Percentiles rank a stretch among this genome's conserved stretches.
Evolutionary conservation across 1,140 invertebrate species (phyloP).

Genomic region (Babylonia areolata): DNA sequence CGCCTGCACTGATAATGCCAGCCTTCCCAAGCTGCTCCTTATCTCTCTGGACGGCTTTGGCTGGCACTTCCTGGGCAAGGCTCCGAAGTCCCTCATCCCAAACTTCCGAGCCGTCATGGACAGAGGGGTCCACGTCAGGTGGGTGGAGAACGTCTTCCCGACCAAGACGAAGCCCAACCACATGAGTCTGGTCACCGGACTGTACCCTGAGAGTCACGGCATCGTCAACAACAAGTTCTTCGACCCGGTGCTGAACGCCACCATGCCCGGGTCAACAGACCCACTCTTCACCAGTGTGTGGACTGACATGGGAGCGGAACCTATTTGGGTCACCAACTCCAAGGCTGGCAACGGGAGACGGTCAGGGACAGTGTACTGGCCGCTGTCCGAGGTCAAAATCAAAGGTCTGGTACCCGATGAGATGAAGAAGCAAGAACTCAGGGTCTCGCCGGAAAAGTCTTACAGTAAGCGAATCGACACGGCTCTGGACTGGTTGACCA

Average conservation of each 20-base stretch:
- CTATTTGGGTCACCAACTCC: constrained; percentile 72
- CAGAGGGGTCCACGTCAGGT: constrained; percentile 64
- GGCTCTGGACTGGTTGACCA: constrained; percentile 82
- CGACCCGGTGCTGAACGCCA: constrained; percentile 78
- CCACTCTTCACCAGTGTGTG: constrained; percentile 51
- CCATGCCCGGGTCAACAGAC: constrained; percentile 76
- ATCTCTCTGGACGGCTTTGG: constrained; percentile 17
- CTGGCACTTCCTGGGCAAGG: neutral
- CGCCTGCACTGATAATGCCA: neutral
- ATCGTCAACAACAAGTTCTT: constrained; percentile 84
- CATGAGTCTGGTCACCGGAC: constrained; percentile 85
- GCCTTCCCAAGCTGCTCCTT: constrained; percentile 11
- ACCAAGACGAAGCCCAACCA: constrained; percentile 90
- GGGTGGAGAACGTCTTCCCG: constrained; percentile 79
- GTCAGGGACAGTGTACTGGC: constrained; percentile 62
- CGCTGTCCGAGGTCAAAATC: constrained; percentile 52
- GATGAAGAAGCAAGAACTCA: constrained; percentile 37
- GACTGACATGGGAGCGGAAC: constrained; percentile 66
- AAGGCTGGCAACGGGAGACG: constrained; percentile 44
- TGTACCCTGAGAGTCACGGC: constrained; percentile 85
- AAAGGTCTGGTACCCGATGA: constrained; percentile 56
- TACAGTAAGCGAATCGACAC: constrained; percentile 76
- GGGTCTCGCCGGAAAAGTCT: constrained; percentile 75
- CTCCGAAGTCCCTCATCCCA: neutral
- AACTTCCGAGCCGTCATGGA: constrained; percentile 72